These are phyloP conservation scores for Microplitis deprimator DNA, from an alignment of 2,888 invertebrate genomes.

Conservation along the genomic window DNA sequence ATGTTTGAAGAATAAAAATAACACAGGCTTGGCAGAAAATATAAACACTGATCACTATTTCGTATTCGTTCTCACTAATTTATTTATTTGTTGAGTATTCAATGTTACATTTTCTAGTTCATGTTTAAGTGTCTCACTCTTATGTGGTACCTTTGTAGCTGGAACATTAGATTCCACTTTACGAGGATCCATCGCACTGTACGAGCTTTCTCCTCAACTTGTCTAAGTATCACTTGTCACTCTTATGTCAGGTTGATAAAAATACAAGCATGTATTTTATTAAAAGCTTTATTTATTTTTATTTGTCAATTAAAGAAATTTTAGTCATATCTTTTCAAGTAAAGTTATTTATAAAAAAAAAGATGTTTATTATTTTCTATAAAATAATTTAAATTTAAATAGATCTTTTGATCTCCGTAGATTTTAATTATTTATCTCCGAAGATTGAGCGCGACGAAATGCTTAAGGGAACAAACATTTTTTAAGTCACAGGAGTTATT, in stretches of 20 bases:
- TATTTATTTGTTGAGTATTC: constrained; percentile 33
- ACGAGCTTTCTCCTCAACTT: constrained; percentile 13
- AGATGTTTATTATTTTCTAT: too few relatives aligned
- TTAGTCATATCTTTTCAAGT: too few relatives aligned
- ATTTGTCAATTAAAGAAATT: too few relatives aligned
- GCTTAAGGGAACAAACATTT: too few relatives aligned
- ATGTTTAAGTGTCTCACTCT: constrained; percentile 26
- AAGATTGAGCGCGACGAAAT: too few relatives aligned
- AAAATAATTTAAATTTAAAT: too few relatives aligned
- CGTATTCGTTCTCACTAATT: background rate
- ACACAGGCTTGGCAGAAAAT: constrained; percentile 7
- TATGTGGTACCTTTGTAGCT: constrained; percentile 13
- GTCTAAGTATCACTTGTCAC: constrained; percentile 15
- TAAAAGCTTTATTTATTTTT: background rate
- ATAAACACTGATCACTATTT: constrained; percentile 11
- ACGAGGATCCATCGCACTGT: constrained; percentile 11
- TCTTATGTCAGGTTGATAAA: constrained; percentile 15
- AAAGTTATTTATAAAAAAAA: too few relatives aligned
- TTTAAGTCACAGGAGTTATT: too few relatives aligned
- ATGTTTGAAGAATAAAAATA: constrained; percentile 21
- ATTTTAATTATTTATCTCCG: too few relatives aligned
- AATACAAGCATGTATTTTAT: background rate
- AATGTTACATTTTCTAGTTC: constrained; percentile 32
- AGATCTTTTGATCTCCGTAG: too few relatives aligned
- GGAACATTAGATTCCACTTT: constrained; percentile 27